phyloP scores from a whole-genome alignment of 2,797 vertebrate genomes.

The Takifugu rubripes region DNA sequence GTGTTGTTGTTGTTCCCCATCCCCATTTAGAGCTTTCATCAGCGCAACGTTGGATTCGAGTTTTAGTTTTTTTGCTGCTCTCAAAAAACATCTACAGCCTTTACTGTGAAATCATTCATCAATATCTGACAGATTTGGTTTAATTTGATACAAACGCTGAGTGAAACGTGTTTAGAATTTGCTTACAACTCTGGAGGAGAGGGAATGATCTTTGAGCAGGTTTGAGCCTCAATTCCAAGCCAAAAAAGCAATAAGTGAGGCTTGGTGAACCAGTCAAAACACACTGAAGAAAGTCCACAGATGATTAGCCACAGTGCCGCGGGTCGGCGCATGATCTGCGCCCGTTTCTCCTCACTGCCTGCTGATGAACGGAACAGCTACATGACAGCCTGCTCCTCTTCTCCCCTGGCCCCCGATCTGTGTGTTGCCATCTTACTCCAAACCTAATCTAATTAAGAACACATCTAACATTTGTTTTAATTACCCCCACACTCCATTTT shows the following conservation, averaged over 20 bases:
- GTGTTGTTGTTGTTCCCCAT: too few species aligned
- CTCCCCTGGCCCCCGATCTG: slow-evolving; percentile 23
- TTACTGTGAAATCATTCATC: too few species aligned
- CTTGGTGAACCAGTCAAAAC: neutral
- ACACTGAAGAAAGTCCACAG: neutral
- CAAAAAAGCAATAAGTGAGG: too few species aligned
- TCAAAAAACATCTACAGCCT: neutral
- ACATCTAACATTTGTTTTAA: slow-evolving; percentile 70
- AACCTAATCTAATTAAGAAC: slow-evolving; percentile 54
- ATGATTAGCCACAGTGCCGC: neutral
- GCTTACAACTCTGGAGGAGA: too few species aligned
- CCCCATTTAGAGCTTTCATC: too few species aligned
- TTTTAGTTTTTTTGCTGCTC: neutral
- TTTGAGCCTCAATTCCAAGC: too few species aligned
- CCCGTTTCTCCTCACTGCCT: neutral
- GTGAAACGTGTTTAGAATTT: too few species aligned
- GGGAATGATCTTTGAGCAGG: too few species aligned
- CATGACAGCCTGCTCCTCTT: slow-evolving; percentile 12
- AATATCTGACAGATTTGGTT: too few species aligned
- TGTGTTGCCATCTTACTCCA: slow-evolving; percentile 28
- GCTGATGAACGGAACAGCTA: slow-evolving; percentile 6
- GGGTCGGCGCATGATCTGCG: neutral
- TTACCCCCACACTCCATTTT: slow-evolving; percentile 52
- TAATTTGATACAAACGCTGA: too few species aligned
- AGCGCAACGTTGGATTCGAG: too few species aligned